Evolutionary conservation across 1,140 invertebrate species (phyloP).

Genomic region (Chlorops oryzae): DNA sequence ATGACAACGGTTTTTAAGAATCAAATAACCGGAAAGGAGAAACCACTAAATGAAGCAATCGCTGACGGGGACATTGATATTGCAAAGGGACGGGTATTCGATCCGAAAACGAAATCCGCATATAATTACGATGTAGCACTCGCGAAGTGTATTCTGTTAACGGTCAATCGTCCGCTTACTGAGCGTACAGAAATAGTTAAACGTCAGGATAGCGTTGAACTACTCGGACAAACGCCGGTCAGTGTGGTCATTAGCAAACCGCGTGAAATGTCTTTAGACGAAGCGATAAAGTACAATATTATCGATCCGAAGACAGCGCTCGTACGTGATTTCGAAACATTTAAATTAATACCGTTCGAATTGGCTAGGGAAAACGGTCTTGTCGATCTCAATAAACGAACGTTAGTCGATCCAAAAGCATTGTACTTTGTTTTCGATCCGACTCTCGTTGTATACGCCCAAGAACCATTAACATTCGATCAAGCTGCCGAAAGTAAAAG

Average conservation of each 20-base stretch:
- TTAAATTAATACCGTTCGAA: slow-evolving; percentile 64
- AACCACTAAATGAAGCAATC: slow-evolving; percentile 67
- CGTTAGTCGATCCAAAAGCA: slow-evolving; percentile 55
- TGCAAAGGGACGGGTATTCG: slow-evolving; percentile 66
- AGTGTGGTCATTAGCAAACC: slow-evolving; percentile 49
- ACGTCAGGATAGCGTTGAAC: slow-evolving; percentile 51
- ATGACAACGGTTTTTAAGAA: slow-evolving; percentile 73
- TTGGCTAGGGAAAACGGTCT: slow-evolving; percentile 65
- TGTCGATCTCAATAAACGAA: slow-evolving; percentile 60
- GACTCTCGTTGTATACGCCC: slow-evolving; percentile 61
- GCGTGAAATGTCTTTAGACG: slow-evolving; percentile 68
- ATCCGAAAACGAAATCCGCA: slow-evolving; percentile 67
- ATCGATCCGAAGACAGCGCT: slow-evolving; percentile 70
- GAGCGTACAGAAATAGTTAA: slow-evolving; percentile 53
- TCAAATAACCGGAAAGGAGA: slow-evolving; percentile 63
- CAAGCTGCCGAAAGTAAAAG: slow-evolving; percentile 66
- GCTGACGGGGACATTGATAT: slow-evolving; percentile 75
- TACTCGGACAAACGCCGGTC: slow-evolving; percentile 30
- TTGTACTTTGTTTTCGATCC: slow-evolving; percentile 69
- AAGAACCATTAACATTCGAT: slow-evolving; percentile 69
- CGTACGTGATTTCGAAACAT: slow-evolving; percentile 68
- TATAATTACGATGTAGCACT: slow-evolving; percentile 70
- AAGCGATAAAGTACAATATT: slow-evolving; percentile 70
- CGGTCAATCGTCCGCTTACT: slow-evolving; percentile 63
- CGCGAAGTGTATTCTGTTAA: slow-evolving; percentile 66